Percentiles rank a stretch among this genome's conserved stretches.
These are phyloP conservation scores for Vipera latastei DNA, from an alignment of 2,797 vertebrate genomes.

Conservation along the genomic window DNA sequence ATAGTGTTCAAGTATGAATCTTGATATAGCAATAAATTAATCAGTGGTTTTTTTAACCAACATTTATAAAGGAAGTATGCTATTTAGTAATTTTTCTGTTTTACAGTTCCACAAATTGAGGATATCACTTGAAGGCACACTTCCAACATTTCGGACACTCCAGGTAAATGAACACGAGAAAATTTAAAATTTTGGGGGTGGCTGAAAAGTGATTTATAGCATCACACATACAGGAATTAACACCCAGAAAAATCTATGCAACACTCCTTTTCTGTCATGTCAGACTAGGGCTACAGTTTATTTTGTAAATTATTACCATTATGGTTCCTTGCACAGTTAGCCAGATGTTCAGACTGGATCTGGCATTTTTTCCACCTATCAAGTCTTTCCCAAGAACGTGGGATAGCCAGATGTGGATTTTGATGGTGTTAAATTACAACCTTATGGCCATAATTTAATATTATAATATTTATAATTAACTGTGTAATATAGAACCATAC, in stretches of 20 bases:
- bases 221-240: neutral
- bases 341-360: neutral
- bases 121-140: conserved; percentile 21
- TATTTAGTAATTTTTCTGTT: neutral
- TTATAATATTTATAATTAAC: neutral
- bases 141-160: conserved; percentile 1
- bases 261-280: neutral
- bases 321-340: neutral
- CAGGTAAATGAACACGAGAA: neutral
- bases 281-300: neutral
- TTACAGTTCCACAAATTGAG: conserved; percentile 28
- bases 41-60: neutral
- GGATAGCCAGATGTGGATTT: neutral
- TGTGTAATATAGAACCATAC: neutral
- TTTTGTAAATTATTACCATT: neutral
- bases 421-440: neutral
- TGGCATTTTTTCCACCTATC: neutral
- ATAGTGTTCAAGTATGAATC: neutral
- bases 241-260: neutral
- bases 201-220: neutral
- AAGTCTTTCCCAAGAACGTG: neutral
- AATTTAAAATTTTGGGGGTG: neutral
- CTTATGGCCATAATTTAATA: neutral
- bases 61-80: neutral
- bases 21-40: neutral